Conservation (phyloP, 2,797 vertebrate genomes). For the Ctenosaura bakeri region DNA sequence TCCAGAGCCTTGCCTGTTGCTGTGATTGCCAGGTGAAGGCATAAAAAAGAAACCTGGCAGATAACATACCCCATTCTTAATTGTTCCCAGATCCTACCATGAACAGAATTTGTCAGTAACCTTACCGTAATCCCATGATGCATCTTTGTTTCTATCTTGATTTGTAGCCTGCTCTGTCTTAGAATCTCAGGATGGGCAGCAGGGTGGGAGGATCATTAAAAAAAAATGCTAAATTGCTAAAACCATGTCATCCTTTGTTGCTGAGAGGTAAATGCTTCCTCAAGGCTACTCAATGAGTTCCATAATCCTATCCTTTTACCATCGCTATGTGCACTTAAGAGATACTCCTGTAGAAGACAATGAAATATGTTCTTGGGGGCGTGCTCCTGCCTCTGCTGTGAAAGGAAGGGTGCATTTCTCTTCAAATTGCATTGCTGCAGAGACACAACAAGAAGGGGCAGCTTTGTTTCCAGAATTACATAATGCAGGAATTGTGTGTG, state of each 20-base stretch:
- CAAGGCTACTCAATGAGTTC: conserved; percentile 6
- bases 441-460: conserved; percentile 23
- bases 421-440: neutral
- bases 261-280: conserved; percentile 23
- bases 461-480: neutral
- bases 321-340: conserved; percentile 11
- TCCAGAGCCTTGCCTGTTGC: neutral
- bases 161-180: neutral
- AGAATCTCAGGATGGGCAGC: neutral
- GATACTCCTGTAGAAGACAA: neutral
- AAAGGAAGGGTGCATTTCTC: neutral
- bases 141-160: neutral
- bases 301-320: conserved; percentile 36
- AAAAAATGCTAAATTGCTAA: neutral
- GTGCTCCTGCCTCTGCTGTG: neutral
- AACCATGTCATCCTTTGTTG: neutral
- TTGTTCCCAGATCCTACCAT: neutral
- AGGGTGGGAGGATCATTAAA: neutral
- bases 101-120: neutral
- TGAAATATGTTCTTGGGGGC: neutral
- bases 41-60: neutral
- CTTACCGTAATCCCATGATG: neutral
- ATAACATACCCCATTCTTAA: neutral
- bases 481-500: neutral
- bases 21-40: neutral